Conservation (phyloP, 2,797 vertebrate species). For the Microctenopoma stevenorrisi region DNA sequence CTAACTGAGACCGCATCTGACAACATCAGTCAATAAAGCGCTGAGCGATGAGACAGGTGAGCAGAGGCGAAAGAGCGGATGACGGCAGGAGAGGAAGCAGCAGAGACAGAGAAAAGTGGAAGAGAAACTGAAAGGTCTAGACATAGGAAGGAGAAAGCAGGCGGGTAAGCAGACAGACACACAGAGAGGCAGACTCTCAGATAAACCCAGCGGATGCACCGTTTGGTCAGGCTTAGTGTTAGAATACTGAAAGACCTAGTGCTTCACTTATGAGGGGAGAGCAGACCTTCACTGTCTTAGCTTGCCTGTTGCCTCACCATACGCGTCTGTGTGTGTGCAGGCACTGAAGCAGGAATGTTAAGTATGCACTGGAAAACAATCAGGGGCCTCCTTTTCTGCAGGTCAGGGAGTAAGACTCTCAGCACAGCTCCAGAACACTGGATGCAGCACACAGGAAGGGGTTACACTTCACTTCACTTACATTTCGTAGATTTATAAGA, state of each 20-base stretch:
- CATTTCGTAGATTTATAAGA: constrained; percentile 13
- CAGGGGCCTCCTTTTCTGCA: constrained; percentile 76
- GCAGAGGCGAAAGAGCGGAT: not conserved
- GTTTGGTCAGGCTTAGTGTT: constrained; percentile 63
- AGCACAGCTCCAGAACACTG: constrained; percentile 48
- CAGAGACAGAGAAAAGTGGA: constrained; percentile 40
- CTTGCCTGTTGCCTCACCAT: constrained; percentile 22
- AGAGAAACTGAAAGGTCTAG: constrained; percentile 43
- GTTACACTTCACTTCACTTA: constrained; percentile 4
- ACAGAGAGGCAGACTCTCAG: constrained; percentile 29
- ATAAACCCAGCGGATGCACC: constrained; percentile 39
- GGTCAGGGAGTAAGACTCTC: constrained; percentile 46
- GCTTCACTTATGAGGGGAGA: constrained; percentile 40
- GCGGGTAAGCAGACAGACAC: not conserved
- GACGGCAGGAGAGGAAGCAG: constrained; percentile 22
- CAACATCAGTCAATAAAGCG: constrained; percentile 28
- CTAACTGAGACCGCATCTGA: constrained; percentile 37
- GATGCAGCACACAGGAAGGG: constrained; percentile 22
- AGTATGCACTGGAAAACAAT: constrained; percentile 80
- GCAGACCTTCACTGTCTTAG: constrained; percentile 59
- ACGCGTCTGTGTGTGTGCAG: constrained; percentile 36
- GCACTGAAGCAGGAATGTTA: constrained; percentile 77
- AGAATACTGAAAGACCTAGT: constrained; percentile 53
- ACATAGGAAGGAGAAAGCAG: constrained; percentile 32
- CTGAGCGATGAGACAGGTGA: constrained; percentile 26